A percentile compares a stretch with the other conserved stretches of the same genome.
These are phyloP conservation scores for Papilio protenor DNA, from an alignment of 2,888 invertebrate genomes.

Conservation along the genomic window DNA sequence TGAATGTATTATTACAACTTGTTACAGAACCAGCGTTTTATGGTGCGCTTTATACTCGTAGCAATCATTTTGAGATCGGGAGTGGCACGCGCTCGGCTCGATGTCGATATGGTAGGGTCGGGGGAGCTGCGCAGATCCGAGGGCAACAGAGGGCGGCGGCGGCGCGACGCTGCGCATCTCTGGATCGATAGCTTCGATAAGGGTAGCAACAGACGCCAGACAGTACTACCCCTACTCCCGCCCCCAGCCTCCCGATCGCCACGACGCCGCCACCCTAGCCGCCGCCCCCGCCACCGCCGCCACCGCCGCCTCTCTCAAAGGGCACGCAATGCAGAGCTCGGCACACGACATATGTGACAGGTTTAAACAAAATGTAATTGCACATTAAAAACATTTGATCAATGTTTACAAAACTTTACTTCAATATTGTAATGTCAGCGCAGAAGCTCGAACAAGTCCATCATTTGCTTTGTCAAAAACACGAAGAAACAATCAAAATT, in stretches of 20 bases:
- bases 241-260: background rate
- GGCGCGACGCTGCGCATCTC: constrained; percentile 2
- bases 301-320: background rate
- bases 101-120: background rate
- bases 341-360: background rate
- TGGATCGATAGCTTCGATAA: constrained; percentile 13
- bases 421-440: background rate
- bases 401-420: background rate
- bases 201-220: background rate
- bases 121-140: background rate
- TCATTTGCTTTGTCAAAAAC: background rate
- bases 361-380: background rate
- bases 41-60: too few species aligned
- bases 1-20: background rate
- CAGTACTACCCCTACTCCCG: background rate
- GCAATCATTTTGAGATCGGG: background rate
- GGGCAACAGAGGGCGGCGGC: too few species aligned
- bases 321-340: too few species aligned
- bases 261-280: too few species aligned
- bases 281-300: background rate
- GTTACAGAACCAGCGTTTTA: too few species aligned
- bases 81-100: background rate
- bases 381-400: background rate
- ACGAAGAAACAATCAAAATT: too few species aligned
- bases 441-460: background rate